A percentile compares a stretch with the other conserved stretches of the same genome.
Evolutionary conservation across 2,113 vertebrate species (phyloP).

Genomic region (Trematocara stigmaticum): DNA sequence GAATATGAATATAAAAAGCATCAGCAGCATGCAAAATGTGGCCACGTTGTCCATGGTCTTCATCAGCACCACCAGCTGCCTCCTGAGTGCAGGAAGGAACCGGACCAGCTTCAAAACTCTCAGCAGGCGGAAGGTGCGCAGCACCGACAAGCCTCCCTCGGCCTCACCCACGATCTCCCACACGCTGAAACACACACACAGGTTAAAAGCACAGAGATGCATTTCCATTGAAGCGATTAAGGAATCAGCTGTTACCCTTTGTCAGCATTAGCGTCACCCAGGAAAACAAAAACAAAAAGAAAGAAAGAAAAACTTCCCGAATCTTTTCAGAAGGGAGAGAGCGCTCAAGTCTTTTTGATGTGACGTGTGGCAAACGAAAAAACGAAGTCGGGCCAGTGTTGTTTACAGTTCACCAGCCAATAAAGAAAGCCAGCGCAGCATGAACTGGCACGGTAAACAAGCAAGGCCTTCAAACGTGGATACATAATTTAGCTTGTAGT

Average conservation of each 20-base stretch:
- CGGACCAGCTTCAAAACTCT: constrained; percentile 87
- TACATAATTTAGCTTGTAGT: constrained; percentile 54
- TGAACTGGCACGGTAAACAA: constrained; percentile 31
- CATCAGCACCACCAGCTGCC: constrained; percentile 91
- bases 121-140: constrained; percentile 87
- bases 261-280: not conserved
- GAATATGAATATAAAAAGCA: constrained; percentile 97
- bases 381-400: not conserved
- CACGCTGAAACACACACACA: constrained; percentile 71
- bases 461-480: constrained; percentile 22
- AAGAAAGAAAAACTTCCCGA: not conserved
- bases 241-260: not conserved
- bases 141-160: constrained; percentile 84
- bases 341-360: not conserved
- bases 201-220: not conserved
- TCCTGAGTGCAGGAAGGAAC: constrained; percentile 87
- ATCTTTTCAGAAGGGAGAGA: not conserved
- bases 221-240: not conserved
- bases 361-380: not conserved
- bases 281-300: not conserved
- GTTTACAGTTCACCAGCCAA: constrained; percentile 5
- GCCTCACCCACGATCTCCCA: constrained; percentile 95
- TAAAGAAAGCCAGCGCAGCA: not conserved
- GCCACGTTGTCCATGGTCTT: constrained; percentile 97
- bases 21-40: constrained; percentile 92